Evolutionary conservation across 2,113 vertebrate genomes (phyloP).

Genomic region (Megalops atlanticus): DNA sequence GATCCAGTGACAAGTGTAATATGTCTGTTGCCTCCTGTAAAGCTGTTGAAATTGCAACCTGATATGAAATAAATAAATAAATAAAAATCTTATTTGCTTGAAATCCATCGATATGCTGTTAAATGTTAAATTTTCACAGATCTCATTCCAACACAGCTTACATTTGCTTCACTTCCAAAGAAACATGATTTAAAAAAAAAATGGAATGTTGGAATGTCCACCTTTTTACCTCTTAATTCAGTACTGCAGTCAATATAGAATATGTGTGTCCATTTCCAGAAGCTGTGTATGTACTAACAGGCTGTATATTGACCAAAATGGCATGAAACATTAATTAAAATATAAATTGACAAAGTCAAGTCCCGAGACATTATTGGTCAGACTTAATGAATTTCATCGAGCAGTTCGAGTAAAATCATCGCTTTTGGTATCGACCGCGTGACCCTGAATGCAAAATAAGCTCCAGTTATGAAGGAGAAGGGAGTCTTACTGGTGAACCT

Average conservation of each 20-base stretch:
- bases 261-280: background rate
- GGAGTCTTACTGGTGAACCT: too few relatives aligned
- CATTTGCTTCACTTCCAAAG: too few relatives aligned
- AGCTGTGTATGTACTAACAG: background rate
- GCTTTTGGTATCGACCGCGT: background rate
- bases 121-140: too few relatives aligned
- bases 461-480: background rate
- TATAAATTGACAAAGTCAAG: background rate
- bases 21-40: too few relatives aligned
- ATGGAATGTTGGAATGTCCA: background rate
- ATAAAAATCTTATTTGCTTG: too few relatives aligned
- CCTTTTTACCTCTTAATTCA: background rate
- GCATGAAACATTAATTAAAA: slow-evolving; percentile 6
- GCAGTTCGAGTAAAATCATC: background rate
- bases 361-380: background rate
- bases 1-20: too few relatives aligned
- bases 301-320: background rate
- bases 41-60: too few relatives aligned
- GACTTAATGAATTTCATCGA: background rate
- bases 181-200: too few relatives aligned
- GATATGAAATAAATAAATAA: too few relatives aligned
- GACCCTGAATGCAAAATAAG: background rate
- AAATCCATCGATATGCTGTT: too few relatives aligned
- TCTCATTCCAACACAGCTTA: too few relatives aligned
- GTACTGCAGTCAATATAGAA: background rate